Base-by-base conservation (phyloP, 2,888 invertebrate genomes). In the Lasius fuliginosus region DNA sequence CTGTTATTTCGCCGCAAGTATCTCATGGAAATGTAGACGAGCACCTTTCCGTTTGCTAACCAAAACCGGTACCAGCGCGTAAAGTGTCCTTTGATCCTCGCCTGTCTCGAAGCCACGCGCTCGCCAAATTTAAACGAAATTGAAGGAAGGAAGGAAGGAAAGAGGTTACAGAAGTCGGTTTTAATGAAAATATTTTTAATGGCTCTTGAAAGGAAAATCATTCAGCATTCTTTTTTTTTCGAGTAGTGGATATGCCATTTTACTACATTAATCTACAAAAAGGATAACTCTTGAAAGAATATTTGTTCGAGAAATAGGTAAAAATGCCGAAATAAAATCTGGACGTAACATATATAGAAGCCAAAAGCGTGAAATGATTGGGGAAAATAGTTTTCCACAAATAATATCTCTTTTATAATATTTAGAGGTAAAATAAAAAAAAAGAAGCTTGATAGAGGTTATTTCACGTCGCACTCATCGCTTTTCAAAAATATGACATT, bases 91-190 rank as follows among this genome's bases (percentile, higher is more conserved):
- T 87, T 90, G 87, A 90, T 90, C 87, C 87, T 79, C 36, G 77
- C 36, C 64, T n/a, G 30, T 87, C 82, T 82, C 68, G 74, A 49
- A 85, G 77, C 81, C 81, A 83, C 82, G 30, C 69, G 77, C 58
- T 77, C 83, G 81, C 82, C 82, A 88, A 76, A 86, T 88, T 87
- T 85, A 90, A 90, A 84, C 85, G 69, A 84, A 86, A 87, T 73
- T 36, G 74, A 49, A 49, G 12, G 49, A 49, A 49, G 1, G 18
- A 18, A 58, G 33, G 67, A 65, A 68, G 4, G 4, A 4, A 36
- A 40, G 49, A 62, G 30, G 23, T 23, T 53, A 42, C 23, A 71
- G 40, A 42, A 42, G 49, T 81, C 56, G n/a, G 42, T 65, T 60
- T 67, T 74, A 67, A 73, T 40, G 36, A 49, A 42, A 81, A 84